phyloP scores from a whole-genome alignment of 2,888 invertebrate genomes.

The Drosophila kambysellisi region DNA sequence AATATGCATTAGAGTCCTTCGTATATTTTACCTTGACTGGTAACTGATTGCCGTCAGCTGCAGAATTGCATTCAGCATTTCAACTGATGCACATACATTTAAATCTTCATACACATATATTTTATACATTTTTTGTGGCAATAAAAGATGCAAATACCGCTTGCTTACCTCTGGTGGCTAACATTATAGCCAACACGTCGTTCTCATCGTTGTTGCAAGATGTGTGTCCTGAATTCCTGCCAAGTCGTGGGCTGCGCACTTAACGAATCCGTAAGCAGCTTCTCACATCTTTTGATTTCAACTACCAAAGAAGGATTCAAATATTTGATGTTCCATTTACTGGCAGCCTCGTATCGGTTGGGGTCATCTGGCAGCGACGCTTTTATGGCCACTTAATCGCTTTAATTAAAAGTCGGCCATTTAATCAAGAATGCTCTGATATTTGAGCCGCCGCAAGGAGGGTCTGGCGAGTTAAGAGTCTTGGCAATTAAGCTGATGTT shows the following conservation, averaged over 20 bases:
- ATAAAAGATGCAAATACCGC: slow-evolving; percentile 48
- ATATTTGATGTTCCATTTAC: slow-evolving; percentile 62
- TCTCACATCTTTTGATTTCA: slow-evolving; percentile 26
- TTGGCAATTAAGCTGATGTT: slow-evolving; percentile 24
- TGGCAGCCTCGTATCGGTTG: slow-evolving; percentile 64
- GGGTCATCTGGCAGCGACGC: slow-evolving; percentile 7
- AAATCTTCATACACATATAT: background rate
- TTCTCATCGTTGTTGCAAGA: slow-evolving; percentile 13
- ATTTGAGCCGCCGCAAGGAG: slow-evolving; percentile 41
- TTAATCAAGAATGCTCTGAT: slow-evolving; percentile 57
- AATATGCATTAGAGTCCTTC: slow-evolving; percentile 56
- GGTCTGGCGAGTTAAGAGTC: slow-evolving; percentile 8
- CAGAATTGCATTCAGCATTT: slow-evolving; percentile 70
- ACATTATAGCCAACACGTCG: slow-evolving; percentile 27
- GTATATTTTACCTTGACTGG: slow-evolving; percentile 56
- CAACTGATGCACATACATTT: slow-evolving; percentile 57
- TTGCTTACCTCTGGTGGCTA: slow-evolving; percentile 23
- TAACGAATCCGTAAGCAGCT: slow-evolving; percentile 67
- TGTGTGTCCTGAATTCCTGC: slow-evolving; percentile 24
- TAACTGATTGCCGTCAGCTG: slow-evolving; percentile 65
- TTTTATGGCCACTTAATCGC: slow-evolving; percentile 67
- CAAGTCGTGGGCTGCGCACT: slow-evolving; percentile 40
- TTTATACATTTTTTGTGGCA: slow-evolving; percentile 11
- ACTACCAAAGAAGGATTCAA: background rate
- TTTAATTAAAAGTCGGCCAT: slow-evolving; percentile 69